Evolutionary conservation across 2,113 vertebrate genomes (phyloP).

Genomic region (Laterallus jamaicensis): DNA sequence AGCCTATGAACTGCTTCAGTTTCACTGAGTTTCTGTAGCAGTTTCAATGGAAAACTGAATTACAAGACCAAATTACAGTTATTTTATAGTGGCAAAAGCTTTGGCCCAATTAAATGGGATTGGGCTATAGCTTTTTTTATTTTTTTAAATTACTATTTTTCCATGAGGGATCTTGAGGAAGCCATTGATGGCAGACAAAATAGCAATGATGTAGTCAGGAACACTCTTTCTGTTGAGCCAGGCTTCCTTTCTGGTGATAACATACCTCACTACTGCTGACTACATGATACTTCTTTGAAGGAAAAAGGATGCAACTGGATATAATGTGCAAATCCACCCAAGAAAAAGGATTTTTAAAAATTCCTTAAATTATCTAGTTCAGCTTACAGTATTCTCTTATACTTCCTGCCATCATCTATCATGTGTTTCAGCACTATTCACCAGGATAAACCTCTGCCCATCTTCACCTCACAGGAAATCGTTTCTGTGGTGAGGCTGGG

Average conservation of each 20-base stretch:
- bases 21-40: neutral
- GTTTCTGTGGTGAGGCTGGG: neutral
- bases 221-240: neutral
- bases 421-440: neutral
- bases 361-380: neutral
- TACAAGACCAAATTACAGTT: neutral
- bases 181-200: neutral
- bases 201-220: neutral
- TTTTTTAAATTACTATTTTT: neutral
- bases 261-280: neutral
- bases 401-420: neutral
- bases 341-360: neutral
- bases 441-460: neutral
- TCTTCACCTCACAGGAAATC: neutral
- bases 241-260: neutral
- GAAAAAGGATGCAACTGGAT: neutral
- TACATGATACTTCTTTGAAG: neutral
- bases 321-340: neutral
- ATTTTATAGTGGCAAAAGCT: neutral
- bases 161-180: neutral
- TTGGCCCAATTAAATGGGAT: neutral
- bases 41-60: neutral
- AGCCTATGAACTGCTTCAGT: neutral
- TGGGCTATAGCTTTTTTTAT: rapidly evolving
- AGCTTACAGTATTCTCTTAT: neutral